Evolutionary conservation across 2,113 vertebrate species (phyloP), one percentile per base, ranked within the genome.

Genomic region (Callospermophilus lateralis): DNA sequence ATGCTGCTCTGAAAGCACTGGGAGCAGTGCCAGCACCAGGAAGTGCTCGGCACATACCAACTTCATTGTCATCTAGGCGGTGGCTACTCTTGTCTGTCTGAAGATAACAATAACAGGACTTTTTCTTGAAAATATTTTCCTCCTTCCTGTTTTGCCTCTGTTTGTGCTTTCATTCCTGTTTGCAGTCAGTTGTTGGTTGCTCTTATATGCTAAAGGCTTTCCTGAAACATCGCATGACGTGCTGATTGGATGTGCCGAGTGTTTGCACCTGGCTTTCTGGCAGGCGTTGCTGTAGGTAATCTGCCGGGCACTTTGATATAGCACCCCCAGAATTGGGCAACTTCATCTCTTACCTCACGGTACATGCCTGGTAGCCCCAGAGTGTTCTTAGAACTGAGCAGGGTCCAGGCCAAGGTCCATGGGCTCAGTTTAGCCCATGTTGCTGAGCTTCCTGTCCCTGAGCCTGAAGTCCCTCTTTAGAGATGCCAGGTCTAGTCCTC

Each of bases 121-220:
- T 77, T 91, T 85, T 61, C 84, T 89, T 85, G 58, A 81, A 91
- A 91, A 53, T 83, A 6, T 12, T 42, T 88, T 92, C 85, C 22
- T 79, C n/a, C 53, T 89, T 95, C 20, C 24, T 83, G 26, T 8
- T 95, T 92, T 74, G 11, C 80, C 34, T 85, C 74, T 84, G 24
- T 58, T 58, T 84, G 4, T 22, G 65, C 10, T 65, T 70, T 67
- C 45, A 22, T 22, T 24, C 19, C 6, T 55, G 16, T 84, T 65
- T 68, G 53, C 78, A 55, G 63, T 89, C 48, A 84, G 53, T 24
- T 53, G 6, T 45, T 92, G 89, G 9, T 51, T 63, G 5, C 20
- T 67, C 20, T 89, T 67, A 26, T 20, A 42, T 22, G 17, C 32
- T 45, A 42, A 70, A 94, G 61, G 68, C 22, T 85, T 93, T 63